phyloP scores from a whole-genome alignment of 2,888 invertebrate species.

The Dione vanillae region DNA sequence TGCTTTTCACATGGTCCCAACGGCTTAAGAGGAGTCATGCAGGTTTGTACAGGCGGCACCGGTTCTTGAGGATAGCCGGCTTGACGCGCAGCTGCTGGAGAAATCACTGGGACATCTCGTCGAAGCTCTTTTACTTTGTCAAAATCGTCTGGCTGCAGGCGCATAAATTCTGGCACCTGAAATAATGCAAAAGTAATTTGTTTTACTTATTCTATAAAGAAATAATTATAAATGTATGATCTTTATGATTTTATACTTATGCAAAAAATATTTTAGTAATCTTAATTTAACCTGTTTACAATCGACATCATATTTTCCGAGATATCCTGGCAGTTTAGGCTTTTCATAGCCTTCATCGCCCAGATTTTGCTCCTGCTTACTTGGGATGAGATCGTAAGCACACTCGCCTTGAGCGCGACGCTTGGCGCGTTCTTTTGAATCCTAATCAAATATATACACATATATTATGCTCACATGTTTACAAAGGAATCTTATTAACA shows the following conservation, averaged over 20 bases:
- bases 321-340: slow-evolving; percentile 63
- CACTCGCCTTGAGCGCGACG: slow-evolving; percentile 66
- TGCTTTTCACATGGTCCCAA: slow-evolving; percentile 59
- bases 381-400: slow-evolving; percentile 68
- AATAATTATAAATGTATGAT: neutral
- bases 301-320: slow-evolving; percentile 70
- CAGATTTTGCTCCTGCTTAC: slow-evolving; percentile 50
- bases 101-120: slow-evolving; percentile 66
- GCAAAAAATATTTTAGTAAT: too few species aligned
- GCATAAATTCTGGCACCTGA: slow-evolving; percentile 74
- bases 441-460: slow-evolving; percentile 57
- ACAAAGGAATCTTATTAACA: neutral
- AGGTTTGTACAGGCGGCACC: slow-evolving; percentile 56
- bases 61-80: slow-evolving; percentile 58
- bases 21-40: slow-evolving; percentile 57
- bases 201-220: neutral
- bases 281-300: slow-evolving; percentile 65
- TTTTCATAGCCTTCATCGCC: slow-evolving; percentile 55
- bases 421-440: slow-evolving; percentile 61
- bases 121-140: slow-evolving; percentile 68
- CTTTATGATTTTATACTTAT: too few species aligned
- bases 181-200: neutral
- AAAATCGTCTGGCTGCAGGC: slow-evolving; percentile 67
- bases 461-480: slow-evolving; percentile 13
- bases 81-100: slow-evolving; percentile 67